Percentiles rank a stretch among this genome's conserved stretches.
Evolutionary conservation across 2,888 invertebrate species (phyloP).

Genomic region (Yponomeuta evonymella): DNA sequence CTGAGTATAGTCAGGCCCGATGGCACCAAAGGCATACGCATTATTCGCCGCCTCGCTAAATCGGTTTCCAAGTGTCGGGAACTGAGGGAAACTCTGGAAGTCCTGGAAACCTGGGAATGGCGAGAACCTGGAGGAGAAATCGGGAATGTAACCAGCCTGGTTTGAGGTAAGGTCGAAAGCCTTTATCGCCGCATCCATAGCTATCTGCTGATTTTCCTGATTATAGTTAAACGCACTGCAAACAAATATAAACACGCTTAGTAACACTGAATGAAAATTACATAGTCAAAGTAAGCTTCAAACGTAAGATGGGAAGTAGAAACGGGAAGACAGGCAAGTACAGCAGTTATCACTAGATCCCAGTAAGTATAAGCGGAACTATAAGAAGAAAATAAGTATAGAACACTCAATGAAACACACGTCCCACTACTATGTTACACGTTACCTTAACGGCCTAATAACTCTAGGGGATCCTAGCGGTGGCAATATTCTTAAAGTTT

Average conservation of each 20-base stretch:
- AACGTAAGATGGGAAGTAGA: no score
- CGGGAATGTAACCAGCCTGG: constrained; percentile 42
- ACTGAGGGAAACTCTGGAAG: constrained; percentile 23
- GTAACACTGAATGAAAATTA: neutral
- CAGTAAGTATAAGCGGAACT: no score
- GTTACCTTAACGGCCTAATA: no score
- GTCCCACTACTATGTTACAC: no score
- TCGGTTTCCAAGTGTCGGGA: constrained; percentile 26
- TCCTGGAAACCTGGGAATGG: constrained; percentile 29
- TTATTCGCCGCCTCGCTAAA: constrained; percentile 30
- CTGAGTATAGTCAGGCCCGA: constrained; percentile 70
- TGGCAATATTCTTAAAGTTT: no score
- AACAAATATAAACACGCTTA: constrained; percentile 21
- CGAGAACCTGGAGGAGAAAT: constrained; percentile 51
- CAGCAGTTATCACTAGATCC: no score
- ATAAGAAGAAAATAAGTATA: no score
- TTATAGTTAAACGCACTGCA: constrained; percentile 56
- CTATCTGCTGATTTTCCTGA: constrained; percentile 49
- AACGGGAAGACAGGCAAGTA: no score
- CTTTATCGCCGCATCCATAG: constrained; percentile 55
- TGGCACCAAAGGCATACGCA: constrained; percentile 72
- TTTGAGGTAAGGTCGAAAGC: constrained; percentile 60
- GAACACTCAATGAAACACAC: no score
- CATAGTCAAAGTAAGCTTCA: no score
- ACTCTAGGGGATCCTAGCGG: no score